Conservation (phyloP, 2,888 invertebrate species). For the Apocheima hispidaria region DNA sequence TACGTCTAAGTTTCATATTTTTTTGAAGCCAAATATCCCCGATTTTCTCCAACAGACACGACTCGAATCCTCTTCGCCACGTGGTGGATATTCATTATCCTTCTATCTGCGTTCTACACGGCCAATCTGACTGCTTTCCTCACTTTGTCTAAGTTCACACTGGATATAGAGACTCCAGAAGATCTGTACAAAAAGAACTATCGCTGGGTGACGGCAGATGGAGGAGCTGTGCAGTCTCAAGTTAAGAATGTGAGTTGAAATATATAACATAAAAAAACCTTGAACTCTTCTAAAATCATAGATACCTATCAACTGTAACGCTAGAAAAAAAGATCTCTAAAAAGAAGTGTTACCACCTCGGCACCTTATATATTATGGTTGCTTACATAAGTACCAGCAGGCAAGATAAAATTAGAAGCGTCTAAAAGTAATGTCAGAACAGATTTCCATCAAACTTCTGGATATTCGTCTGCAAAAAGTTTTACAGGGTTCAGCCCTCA, state of each 20-base stretch:
- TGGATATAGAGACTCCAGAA: conserved; percentile 90
- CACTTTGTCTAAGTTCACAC: conserved; percentile 93
- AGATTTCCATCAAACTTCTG: no score
- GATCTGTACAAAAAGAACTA: conserved; percentile 89
- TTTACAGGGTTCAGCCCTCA: no score
- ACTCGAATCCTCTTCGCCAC: conserved; percentile 94
- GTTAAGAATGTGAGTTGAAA: conserved; percentile 86
- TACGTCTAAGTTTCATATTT: neutral
- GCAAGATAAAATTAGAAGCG: no score
- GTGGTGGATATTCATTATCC: conserved; percentile 96
- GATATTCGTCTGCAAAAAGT: no score
- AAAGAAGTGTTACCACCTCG: no score
- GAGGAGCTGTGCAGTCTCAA: conserved; percentile 89
- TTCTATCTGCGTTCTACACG: conserved; percentile 95
- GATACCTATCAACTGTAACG: no score
- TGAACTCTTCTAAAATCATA: no score
- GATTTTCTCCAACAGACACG: conserved; percentile 87
- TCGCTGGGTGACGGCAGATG: conserved; percentile 90
- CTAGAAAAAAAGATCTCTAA: no score
- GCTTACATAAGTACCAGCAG: no score
- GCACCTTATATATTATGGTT: no score
- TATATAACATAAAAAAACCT: no score
- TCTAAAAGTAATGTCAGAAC: no score
- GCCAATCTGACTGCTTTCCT: conserved; percentile 96
- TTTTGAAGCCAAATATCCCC: neutral